Percentiles rank a stretch among this genome's conserved stretches.
phyloP scores from a whole-genome alignment of 2,113 vertebrate species.

The Chaetodon auriga region DNA sequence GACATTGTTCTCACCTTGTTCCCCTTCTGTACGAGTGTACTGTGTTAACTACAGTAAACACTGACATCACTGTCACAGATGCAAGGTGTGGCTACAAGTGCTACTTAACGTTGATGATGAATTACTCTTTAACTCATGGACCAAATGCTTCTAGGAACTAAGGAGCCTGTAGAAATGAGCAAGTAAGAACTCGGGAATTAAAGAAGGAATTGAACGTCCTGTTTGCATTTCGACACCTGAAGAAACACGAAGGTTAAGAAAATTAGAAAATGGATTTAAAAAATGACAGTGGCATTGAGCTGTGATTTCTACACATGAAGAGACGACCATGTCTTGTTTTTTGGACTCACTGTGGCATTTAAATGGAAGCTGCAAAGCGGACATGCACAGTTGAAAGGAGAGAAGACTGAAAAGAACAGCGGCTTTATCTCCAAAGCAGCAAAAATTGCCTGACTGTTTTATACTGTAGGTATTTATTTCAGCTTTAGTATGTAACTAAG shows the following conservation, averaged over 20 bases:
- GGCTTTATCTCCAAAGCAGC: background rate
- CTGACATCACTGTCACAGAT: too few species aligned
- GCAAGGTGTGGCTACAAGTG: too few species aligned
- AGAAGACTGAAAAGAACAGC: background rate
- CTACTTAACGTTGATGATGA: too few species aligned
- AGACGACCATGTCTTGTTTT: background rate
- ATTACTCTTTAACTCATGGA: background rate
- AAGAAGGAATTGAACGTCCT: background rate
- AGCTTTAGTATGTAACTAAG: background rate
- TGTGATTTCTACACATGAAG: too few species aligned
- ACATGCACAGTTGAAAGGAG: background rate
- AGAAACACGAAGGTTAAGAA: background rate
- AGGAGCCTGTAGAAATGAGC: background rate
- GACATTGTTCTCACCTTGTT: too few species aligned
- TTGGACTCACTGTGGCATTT: background rate
- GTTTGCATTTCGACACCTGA: background rate
- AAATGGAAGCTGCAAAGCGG: background rate
- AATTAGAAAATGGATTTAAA: too few species aligned
- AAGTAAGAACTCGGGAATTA: background rate
- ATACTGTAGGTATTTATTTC: background rate
- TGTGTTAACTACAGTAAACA: too few species aligned
- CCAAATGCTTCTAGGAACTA: too few species aligned
- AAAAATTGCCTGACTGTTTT: background rate
- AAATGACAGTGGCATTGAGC: too few species aligned
- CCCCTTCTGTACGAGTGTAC: too few species aligned